A percentile compares a stretch with the other conserved stretches of the same genome.
phyloP scores from a whole-genome alignment of 2,797 vertebrate species.

The Phrynocephalus vlangalii region DNA sequence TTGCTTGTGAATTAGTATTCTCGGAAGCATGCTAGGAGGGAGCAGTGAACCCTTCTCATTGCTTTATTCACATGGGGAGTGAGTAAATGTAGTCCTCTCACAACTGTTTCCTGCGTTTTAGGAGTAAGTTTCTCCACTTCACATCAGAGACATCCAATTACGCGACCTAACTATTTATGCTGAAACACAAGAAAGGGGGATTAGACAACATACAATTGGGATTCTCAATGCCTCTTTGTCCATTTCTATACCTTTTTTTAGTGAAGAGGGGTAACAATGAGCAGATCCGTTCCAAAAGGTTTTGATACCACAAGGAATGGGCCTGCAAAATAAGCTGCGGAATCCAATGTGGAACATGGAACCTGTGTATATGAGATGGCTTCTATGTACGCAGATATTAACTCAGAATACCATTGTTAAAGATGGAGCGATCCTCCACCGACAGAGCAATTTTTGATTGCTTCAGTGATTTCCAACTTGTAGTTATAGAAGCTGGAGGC shows the following conservation, averaged over 20 bases:
- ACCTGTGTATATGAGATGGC: background rate
- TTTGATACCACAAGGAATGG: background rate
- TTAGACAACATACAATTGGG: background rate
- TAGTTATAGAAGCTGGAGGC: too few relatives aligned
- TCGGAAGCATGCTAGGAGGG: too few relatives aligned
- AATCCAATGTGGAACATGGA: background rate
- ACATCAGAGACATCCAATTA: slow-evolving; percentile 15
- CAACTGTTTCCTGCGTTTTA: slow-evolving; percentile 21
- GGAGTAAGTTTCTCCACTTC: slow-evolving; percentile 10
- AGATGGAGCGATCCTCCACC: too few relatives aligned
- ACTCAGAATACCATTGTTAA: too few relatives aligned
- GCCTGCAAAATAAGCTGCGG: background rate
- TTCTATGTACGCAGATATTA: too few relatives aligned
- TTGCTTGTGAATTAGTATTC: background rate
- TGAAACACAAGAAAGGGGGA: slow-evolving; percentile 18
- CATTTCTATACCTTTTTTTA: background rate
- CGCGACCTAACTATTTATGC: background rate
- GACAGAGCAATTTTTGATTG: too few relatives aligned
- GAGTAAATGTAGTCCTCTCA: slow-evolving; percentile 5
- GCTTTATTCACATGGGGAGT: too few relatives aligned
- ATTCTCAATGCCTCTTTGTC: background rate
- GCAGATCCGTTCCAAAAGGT: background rate
- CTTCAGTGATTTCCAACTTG: too few relatives aligned
- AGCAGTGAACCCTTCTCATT: too few relatives aligned
- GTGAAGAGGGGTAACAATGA: background rate